Evolutionary conservation across 2,113 vertebrate species (phyloP).

Genomic region (Chaetorhynchus papuensis): DNA sequence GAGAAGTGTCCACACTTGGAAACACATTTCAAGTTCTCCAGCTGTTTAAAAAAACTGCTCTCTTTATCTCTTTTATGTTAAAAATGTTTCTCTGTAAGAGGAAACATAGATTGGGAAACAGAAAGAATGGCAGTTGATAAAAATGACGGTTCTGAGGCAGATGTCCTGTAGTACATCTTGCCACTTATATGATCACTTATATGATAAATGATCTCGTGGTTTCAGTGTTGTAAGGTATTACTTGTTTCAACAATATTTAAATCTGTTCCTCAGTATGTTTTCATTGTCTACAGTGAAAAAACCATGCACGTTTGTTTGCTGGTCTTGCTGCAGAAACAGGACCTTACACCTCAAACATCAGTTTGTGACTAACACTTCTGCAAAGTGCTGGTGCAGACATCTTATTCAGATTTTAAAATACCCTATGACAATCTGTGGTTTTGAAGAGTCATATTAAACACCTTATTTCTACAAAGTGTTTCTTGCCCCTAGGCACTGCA

Average conservation of each 20-base stretch:
- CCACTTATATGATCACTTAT: neutral
- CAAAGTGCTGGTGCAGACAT: neutral
- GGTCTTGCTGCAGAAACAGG: neutral
- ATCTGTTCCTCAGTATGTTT: neutral
- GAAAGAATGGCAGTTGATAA: neutral
- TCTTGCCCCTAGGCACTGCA: constrained; percentile 81
- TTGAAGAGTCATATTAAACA: neutral
- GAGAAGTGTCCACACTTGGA: neutral
- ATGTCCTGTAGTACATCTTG: neutral
- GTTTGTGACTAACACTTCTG: neutral
- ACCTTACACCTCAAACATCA: neutral
- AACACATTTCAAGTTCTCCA: neutral
- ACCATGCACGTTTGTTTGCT: neutral
- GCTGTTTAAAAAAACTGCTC: neutral
- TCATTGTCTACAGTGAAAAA: neutral
- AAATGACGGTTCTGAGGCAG: neutral
- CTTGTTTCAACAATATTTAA: neutral
- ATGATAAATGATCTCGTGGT: neutral
- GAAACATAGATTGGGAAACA: neutral
- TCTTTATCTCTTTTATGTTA: neutral
- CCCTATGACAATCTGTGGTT: neutral
- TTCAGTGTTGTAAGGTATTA: neutral
- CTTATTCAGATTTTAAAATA: neutral
- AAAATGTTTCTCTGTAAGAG: neutral
- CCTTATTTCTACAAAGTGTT: neutral